phyloP scores from a whole-genome alignment of 2,113 vertebrate species.

The Halcyon senegalensis region DNA sequence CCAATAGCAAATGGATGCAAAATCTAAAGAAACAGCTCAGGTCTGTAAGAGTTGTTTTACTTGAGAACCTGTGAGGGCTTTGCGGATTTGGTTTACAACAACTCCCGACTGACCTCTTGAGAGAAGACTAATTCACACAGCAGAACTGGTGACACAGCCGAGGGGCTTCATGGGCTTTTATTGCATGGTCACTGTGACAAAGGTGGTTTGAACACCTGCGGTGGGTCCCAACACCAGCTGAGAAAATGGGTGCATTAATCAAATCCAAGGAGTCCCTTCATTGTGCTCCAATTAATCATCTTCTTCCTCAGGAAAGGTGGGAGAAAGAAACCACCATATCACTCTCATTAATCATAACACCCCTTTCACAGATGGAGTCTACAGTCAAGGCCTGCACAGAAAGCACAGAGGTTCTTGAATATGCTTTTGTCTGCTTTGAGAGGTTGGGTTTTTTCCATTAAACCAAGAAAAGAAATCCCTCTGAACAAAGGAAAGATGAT shows the following conservation, averaged over 20 bases:
- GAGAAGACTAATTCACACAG: not conserved
- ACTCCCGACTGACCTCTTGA: not conserved
- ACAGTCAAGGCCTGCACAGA: not conserved
- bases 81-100: not conserved
- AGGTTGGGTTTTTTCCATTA: too few species aligned
- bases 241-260: not conserved
- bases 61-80: not conserved
- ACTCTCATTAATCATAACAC: constrained; percentile 45
- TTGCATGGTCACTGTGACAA: not conserved
- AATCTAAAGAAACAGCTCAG: not conserved
- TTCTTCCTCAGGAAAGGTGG: not conserved
- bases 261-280: not conserved
- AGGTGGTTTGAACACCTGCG: not conserved
- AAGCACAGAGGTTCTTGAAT: not conserved
- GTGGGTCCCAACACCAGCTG: not conserved
- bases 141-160: not conserved
- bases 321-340: not conserved
- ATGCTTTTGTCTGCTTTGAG: not conserved
- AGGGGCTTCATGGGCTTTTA: not conserved
- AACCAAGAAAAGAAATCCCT: not conserved
- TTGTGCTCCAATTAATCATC: not conserved
- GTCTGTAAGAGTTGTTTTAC: not conserved
- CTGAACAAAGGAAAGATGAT: not conserved
- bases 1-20: not conserved
- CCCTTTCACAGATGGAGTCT: constrained; percentile 1